Evolutionary conservation across 2,888 invertebrate genomes (phyloP).

Genomic region (Plagodis pulveraria): DNA sequence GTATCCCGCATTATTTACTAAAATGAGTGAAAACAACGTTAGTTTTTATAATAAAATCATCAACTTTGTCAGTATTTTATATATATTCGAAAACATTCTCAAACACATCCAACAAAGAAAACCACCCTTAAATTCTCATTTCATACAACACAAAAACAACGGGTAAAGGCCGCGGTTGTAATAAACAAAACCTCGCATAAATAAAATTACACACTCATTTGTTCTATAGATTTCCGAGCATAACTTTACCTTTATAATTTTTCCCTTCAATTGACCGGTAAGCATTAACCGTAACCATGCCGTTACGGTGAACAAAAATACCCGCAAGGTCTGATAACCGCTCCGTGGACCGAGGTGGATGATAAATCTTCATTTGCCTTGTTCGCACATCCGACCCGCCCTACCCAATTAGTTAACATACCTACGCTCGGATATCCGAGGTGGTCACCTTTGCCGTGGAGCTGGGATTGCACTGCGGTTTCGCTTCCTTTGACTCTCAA

Average conservation of each 20-base stretch:
- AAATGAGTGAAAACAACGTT: no score
- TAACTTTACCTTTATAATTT: conserved; percentile 33
- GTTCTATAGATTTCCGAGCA: conserved; percentile 18
- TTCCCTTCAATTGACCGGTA: conserved; percentile 39
- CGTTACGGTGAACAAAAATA: conserved; percentile 41
- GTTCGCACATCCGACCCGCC: conserved; percentile 78
- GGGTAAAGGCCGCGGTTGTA: conserved; percentile 10
- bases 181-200: conserved; percentile 22
- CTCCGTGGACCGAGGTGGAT: conserved; percentile 63
- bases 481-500: conserved; percentile 26
- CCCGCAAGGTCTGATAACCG: conserved; percentile 40
- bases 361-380: conserved; percentile 83
- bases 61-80: no score
- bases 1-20: no score
- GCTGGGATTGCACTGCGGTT: conserved; percentile 46
- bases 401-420: conserved; percentile 76
- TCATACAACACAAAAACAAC: conserved; percentile 7
- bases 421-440: conserved; percentile 66
- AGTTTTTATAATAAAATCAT: no score
- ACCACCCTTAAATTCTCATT: background rate
- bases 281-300: conserved; percentile 13
- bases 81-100: no score
- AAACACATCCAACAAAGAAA: no score
- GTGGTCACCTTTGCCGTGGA: conserved; percentile 68
- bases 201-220: conserved; percentile 27